phyloP scores from a whole-genome alignment of 2,113 vertebrate species.

The Eolophus roseicapilla region DNA sequence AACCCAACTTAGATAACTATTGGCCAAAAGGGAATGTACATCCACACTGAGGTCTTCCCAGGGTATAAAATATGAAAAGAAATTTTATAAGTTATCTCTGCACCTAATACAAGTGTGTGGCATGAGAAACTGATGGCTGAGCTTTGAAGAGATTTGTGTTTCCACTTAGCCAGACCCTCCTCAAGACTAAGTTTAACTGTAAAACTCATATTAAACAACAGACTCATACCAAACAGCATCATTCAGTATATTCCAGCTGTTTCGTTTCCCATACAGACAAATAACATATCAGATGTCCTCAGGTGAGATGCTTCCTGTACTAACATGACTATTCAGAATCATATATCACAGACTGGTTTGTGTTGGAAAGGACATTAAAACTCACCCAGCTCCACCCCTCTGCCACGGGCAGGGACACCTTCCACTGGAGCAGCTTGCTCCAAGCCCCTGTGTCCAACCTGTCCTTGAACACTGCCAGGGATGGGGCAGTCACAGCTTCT shows the following conservation, averaged over 20 bases:
- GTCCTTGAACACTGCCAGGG: not conserved
- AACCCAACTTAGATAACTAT: not conserved
- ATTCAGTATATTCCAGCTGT: no score
- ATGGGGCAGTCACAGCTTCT: not conserved
- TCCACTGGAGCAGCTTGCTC: not conserved
- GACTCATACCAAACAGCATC: not conserved
- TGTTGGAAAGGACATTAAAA: not conserved
- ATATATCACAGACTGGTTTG: not conserved
- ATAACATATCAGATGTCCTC: fast-evolving
- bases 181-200: not conserved
- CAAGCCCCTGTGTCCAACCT: not conserved
- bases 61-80: not conserved
- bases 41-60: not conserved
- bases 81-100: not conserved
- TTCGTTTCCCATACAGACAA: not conserved
- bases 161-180: not conserved
- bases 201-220: not conserved
- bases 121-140: not conserved
- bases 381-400: not conserved
- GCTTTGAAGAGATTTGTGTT: fast-evolving
- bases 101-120: fast-evolving
- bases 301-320: no score
- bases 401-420: not conserved
- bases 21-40: no score
- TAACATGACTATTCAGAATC: not conserved